phyloP scores from a whole-genome alignment of 2,113 vertebrate genomes.

The Zeus faber region DNA sequence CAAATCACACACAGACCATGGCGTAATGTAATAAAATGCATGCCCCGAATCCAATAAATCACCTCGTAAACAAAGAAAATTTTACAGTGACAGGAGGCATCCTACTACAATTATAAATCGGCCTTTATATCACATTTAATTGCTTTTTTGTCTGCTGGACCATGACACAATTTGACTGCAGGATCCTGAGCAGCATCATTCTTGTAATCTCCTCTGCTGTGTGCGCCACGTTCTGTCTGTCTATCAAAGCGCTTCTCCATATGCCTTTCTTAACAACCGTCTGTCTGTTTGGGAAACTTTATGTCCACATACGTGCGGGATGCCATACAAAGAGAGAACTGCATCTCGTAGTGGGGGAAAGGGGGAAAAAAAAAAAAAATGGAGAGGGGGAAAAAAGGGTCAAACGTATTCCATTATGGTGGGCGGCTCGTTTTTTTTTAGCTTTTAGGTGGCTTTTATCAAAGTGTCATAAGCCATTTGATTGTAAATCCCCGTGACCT shows the following conservation, averaged over 20 bases:
- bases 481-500: slow-evolving; percentile 92
- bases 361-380: too few species aligned
- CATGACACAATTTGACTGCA: slow-evolving; percentile 55
- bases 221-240: slow-evolving; percentile 61
- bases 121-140: slow-evolving; percentile 67
- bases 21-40: slow-evolving; percentile 4
- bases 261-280: slow-evolving; percentile 69
- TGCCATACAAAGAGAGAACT: slow-evolving; percentile 56
- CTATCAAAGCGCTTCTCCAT: slow-evolving; percentile 70
- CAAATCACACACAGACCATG: too few species aligned
- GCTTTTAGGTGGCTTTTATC: slow-evolving; percentile 81
- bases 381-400: slow-evolving; percentile 81
- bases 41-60: slow-evolving; percentile 28
- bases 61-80: slow-evolving; percentile 40
- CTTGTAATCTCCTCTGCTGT: slow-evolving; percentile 51
- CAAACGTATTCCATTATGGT: slow-evolving; percentile 81
- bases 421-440: slow-evolving; percentile 71
- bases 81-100: slow-evolving; percentile 58
- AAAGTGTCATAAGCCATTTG: slow-evolving; percentile 84
- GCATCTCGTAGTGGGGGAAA: slow-evolving; percentile 64
- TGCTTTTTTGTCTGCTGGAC: slow-evolving; percentile 58
- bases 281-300: slow-evolving; percentile 57
- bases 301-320: slow-evolving; percentile 49
- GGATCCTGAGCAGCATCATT: slow-evolving; percentile 50
- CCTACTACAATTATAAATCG: slow-evolving; percentile 44